Conservation (phyloP, 2,797 vertebrate genomes). For the Phataginus tetradactyla region DNA sequence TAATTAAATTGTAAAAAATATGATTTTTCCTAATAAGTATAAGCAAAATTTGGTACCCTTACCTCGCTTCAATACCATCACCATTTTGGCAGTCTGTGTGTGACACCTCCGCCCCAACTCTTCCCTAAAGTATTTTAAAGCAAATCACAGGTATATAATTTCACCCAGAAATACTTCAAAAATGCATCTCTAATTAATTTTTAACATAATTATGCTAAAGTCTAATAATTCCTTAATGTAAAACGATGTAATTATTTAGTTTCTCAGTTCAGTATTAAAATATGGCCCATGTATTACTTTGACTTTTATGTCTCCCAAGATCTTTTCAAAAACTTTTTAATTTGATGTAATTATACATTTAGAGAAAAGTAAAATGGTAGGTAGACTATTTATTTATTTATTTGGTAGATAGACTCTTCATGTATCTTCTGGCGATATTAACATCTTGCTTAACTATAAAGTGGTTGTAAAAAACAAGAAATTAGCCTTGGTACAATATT, state of each 20-base stretch:
- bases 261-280: neutral
- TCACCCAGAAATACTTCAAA: neutral
- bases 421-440: neutral
- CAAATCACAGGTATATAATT: neutral
- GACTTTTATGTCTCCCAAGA: neutral
- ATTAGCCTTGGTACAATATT: neutral
- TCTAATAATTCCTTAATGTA: neutral
- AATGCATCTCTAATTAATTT: neutral
- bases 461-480: neutral
- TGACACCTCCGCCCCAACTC: neutral
- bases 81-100: neutral
- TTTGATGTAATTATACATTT: neutral
- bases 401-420: neutral
- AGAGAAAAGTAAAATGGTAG: neutral
- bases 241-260: neutral
- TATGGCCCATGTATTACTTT: neutral
- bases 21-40: neutral
- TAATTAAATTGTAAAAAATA: neutral
- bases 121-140: constrained; percentile 1
- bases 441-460: neutral
- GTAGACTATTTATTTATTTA: neutral
- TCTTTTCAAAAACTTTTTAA: neutral
- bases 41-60: neutral
- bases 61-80: neutral
- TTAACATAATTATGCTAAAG: neutral